A percentile compares a stretch with the other conserved stretches of the same genome.
phyloP scores from a whole-genome alignment of 2,888 invertebrate species.

The Morpho deidamia region DNA sequence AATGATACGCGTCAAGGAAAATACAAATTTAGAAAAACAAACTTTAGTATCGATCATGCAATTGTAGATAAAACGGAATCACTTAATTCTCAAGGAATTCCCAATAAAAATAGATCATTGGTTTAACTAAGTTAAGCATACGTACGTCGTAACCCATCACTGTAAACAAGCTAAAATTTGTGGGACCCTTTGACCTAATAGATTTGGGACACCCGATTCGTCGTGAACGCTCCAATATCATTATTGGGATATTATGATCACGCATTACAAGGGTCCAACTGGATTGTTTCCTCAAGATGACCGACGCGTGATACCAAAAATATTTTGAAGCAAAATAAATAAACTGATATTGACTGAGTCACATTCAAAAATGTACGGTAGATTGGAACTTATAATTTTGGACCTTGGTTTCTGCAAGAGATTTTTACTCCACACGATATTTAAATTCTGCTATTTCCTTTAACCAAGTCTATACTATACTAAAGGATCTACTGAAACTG shows the following conservation, averaged over 20 bases:
- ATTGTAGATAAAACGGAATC: too few species aligned
- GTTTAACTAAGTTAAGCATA: conserved; percentile 2
- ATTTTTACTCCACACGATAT: too few species aligned
- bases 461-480: too few species aligned
- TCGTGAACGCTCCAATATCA: conserved; percentile 40
- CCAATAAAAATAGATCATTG: not conserved
- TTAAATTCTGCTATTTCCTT: too few species aligned
- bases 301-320: conserved; percentile 18
- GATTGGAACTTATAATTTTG: too few species aligned
- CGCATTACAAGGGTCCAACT: conserved; percentile 32
- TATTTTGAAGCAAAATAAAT: conserved; percentile 4
- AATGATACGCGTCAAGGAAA: too few species aligned
- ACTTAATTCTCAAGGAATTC: not conserved
- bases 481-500: too few species aligned
- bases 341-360: not conserved
- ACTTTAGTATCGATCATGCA: too few species aligned
- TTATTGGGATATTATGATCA: conserved; percentile 34
- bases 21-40: too few species aligned
- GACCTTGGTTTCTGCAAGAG: too few species aligned
- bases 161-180: conserved; percentile 12
- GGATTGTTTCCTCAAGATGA: conserved; percentile 40
- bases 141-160: not conserved
- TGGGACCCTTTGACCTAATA: conserved; percentile 9
- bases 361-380: too few species aligned
- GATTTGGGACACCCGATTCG: conserved; percentile 27